Percentiles rank a stretch among this genome's conserved stretches.
Evolutionary conservation across 2,113 vertebrate genomes (phyloP).

Genomic region (Ariopsis seemanni): DNA sequence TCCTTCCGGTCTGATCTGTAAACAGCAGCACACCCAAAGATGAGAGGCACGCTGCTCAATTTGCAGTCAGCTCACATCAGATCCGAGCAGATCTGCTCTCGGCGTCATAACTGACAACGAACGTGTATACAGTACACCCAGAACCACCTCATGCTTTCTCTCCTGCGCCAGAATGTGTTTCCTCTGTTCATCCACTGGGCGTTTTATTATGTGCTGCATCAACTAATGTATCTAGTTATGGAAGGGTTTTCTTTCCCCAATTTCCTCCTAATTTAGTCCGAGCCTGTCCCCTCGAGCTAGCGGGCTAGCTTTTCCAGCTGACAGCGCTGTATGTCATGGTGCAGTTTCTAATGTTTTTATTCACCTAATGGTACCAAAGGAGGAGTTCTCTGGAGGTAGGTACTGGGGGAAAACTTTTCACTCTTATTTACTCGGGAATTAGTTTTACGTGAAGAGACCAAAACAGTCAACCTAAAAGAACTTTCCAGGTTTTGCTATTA

Average conservation of each 20-base stretch:
- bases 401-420: background rate
- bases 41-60: background rate
- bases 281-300: conserved; percentile 3
- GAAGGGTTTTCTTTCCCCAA: background rate
- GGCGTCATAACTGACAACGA: background rate
- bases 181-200: background rate
- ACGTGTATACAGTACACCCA: background rate
- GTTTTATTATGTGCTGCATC: background rate
- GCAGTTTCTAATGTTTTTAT: conserved; percentile 10
- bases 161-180: background rate
- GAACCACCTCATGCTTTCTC: background rate
- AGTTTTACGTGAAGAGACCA: background rate
- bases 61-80: conserved; percentile 21
- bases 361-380: background rate
- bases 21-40: background rate
- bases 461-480: no score
- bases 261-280: conserved; percentile 6
- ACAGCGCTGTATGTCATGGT: background rate
- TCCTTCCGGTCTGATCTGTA: conserved; percentile 17
- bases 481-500: background rate
- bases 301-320: background rate
- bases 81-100: background rate
- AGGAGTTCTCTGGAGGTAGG: background rate
- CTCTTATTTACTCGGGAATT: background rate
- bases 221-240: background rate